These are phyloP conservation scores for Turritopsis rubra DNA, from an alignment of 30 jellyfish, hydroid and myxozoan genomes.

Conservation along the genomic window DNA sequence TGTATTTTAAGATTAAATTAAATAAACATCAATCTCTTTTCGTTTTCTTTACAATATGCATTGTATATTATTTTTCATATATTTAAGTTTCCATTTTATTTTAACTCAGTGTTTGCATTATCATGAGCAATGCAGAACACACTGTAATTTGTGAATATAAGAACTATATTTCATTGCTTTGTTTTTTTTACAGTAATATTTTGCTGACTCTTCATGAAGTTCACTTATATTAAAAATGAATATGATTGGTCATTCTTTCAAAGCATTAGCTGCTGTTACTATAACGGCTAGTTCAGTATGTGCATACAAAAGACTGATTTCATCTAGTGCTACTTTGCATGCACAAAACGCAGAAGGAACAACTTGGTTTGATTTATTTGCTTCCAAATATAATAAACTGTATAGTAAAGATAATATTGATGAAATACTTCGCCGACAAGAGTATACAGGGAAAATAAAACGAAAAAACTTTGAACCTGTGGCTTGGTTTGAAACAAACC, in stretches of 20 bases:
- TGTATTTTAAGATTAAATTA: no score
- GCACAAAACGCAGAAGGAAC: background rate
- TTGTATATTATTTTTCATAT: no score
- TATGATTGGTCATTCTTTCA: background rate
- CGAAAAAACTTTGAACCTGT: conserved; percentile 28
- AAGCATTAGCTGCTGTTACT: background rate
- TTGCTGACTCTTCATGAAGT: background rate
- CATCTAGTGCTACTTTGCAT: background rate
- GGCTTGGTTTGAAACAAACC: conserved; percentile 83
- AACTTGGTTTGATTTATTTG: background rate
- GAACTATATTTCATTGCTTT: background rate
- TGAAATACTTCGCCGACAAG: conserved; percentile 4
- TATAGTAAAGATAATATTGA: background rate
- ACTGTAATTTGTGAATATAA: no score
- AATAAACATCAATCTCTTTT: no score
- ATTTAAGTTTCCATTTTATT: no score
- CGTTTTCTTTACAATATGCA: no score
- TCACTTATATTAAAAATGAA: background rate
- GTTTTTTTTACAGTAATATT: background rate
- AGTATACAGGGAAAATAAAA: background rate
- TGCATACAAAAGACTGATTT: background rate
- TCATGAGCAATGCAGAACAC: background rate
- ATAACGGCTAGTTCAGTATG: background rate
- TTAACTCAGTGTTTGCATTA: background rate
- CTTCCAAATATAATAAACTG: background rate